Evolutionary conservation across 2,888 invertebrate genomes (phyloP).

Genomic region (Mythimna loreyi): DNA sequence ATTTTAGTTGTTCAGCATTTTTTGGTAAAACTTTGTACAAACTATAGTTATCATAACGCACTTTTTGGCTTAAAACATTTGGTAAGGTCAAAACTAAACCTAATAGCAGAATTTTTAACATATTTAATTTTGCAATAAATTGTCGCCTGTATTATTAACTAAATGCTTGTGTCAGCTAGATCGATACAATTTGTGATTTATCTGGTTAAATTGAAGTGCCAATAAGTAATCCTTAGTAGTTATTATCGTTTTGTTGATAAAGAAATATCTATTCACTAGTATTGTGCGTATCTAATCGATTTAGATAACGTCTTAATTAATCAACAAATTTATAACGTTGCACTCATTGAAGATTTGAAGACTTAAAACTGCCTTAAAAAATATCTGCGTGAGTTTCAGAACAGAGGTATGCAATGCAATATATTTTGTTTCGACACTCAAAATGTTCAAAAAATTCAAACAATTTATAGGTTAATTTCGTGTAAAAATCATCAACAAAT

Average conservation of each 20-base stretch:
- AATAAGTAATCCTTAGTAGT: slow-evolving; percentile 18
- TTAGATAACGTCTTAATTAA: slow-evolving; percentile 8
- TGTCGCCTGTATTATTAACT: background rate
- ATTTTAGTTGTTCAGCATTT: slow-evolving; percentile 80
- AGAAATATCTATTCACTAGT: background rate
- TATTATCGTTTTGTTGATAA: slow-evolving; percentile 40
- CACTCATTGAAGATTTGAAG: background rate
- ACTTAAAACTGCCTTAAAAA: background rate
- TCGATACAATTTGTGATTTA: slow-evolving; percentile 12
- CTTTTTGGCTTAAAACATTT: slow-evolving; percentile 65
- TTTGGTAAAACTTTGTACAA: slow-evolving; percentile 89
- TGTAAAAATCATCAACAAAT: too few relatives aligned
- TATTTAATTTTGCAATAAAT: slow-evolving; percentile 26
- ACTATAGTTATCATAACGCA: slow-evolving; percentile 74
- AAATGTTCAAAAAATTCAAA: too few relatives aligned
- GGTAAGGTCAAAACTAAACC: slow-evolving; percentile 41
- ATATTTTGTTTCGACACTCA: background rate
- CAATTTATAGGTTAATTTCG: too few relatives aligned
- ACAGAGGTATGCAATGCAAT: background rate
- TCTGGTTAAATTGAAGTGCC: slow-evolving; percentile 4
- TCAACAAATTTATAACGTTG: background rate
- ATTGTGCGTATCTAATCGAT: background rate
- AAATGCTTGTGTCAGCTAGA: too few relatives aligned
- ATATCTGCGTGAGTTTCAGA: too few relatives aligned
- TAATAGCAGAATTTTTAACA: slow-evolving; percentile 51